Percentiles rank a stretch among this genome's conserved stretches.
Evolutionary conservation across 2,888 invertebrate genomes (phyloP).

Genomic region (Ernsta delagoae): DNA sequence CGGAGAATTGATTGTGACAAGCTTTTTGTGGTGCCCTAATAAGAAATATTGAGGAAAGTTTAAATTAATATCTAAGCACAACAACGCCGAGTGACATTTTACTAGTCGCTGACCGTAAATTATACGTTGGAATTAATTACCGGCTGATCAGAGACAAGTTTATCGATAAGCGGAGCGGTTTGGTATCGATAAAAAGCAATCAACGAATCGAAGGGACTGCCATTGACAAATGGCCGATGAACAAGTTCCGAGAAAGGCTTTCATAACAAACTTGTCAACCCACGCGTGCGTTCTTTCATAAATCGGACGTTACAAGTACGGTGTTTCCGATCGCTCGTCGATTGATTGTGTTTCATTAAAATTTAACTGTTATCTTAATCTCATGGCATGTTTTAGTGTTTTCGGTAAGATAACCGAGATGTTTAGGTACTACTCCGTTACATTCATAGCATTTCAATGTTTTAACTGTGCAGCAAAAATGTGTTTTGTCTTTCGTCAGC

Average conservation of each 20-base stretch:
- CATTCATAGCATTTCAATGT: too few species aligned
- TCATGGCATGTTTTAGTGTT: background rate
- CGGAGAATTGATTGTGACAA: constrained; percentile 30
- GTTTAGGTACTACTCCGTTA: background rate
- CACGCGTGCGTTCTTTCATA: constrained; percentile 23
- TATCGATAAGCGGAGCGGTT: constrained; percentile 32
- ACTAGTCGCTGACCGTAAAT: constrained; percentile 23
- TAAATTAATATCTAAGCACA: constrained; percentile 9
- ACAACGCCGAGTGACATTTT: constrained; percentile 11
- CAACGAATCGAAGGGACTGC: constrained; percentile 23
- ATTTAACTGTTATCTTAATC: constrained; percentile 11
- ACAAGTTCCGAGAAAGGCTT: constrained; percentile 34
- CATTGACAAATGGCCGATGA: constrained; percentile 37
- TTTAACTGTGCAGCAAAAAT: too few species aligned
- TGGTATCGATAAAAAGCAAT: constrained; percentile 36
- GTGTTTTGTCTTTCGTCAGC: too few species aligned
- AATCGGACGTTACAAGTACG: constrained; percentile 10
- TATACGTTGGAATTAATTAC: constrained; percentile 19
- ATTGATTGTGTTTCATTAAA: constrained; percentile 20
- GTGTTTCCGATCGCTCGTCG: constrained; percentile 10
- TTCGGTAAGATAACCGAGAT: background rate
- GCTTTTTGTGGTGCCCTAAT: constrained; percentile 12
- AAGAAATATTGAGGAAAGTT: constrained; percentile 12
- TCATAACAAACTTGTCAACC: constrained; percentile 37
- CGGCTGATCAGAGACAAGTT: constrained; percentile 17